These are phyloP conservation scores for Macrostomum lignano DNA, from an alignment of 1,140 invertebrate genomes.

Conservation along the genomic window DNA sequence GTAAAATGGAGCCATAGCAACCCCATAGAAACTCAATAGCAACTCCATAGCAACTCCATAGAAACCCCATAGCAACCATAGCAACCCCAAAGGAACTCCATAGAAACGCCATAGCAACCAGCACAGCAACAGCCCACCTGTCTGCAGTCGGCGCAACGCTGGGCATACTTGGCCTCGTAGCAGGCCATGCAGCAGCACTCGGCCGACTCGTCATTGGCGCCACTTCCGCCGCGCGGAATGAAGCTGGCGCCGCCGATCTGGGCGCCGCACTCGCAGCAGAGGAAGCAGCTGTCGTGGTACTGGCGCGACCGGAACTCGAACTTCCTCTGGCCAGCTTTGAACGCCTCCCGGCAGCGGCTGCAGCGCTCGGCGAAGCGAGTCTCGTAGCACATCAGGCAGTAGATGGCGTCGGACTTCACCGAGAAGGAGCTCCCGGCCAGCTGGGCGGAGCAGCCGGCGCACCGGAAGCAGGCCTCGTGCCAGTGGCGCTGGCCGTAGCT, in stretches of 20 bases:
- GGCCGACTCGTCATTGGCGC: no score
- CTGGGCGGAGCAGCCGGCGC: slow-evolving; percentile 64
- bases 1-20: no score
- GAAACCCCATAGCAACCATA: no score
- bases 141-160: slow-evolving; percentile 8
- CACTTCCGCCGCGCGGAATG: slow-evolving; percentile 8
- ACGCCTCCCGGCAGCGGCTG: slow-evolving; percentile 61
- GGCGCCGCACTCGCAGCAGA: slow-evolving; percentile 7
- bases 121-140: no score
- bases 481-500: slow-evolving; percentile 93
- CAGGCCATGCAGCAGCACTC: slow-evolving; percentile 8
- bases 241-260: slow-evolving; percentile 9
- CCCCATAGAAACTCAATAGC: no score
- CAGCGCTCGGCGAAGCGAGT: slow-evolving; percentile 81
- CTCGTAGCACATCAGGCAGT: slow-evolving; percentile 82
- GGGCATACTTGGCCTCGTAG: slow-evolving; percentile 9
- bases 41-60: no score
- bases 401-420: slow-evolving; percentile 73
- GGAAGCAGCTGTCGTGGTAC: slow-evolving; percentile 10
- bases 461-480: slow-evolving; percentile 86
- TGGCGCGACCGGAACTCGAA: slow-evolving; percentile 9
- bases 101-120: no score
- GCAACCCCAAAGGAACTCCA: no score
- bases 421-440: slow-evolving; percentile 80
- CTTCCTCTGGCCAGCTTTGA: no score